Evolutionary conservation across 2,888 invertebrate genomes (phyloP).

Genomic region (Troilus luridus): DNA sequence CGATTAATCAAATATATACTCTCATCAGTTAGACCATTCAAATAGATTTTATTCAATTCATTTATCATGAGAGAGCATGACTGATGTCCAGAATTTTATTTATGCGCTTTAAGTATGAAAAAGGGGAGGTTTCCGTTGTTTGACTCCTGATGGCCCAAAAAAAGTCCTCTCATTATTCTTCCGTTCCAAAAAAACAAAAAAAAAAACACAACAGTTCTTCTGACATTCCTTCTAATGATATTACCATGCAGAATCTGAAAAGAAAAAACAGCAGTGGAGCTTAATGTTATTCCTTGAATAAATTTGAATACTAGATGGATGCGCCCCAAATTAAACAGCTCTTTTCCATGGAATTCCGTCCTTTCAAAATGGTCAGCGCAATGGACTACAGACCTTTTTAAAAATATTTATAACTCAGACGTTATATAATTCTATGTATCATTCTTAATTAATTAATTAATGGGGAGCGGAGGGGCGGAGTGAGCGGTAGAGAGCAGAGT

Average conservation of each 20-base stretch:
- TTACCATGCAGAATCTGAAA: conserved; percentile 9
- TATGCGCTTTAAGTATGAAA: background rate
- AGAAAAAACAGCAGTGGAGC: background rate
- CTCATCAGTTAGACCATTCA: too few relatives aligned
- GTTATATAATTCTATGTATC: background rate
- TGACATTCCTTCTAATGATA: background rate
- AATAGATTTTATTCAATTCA: background rate
- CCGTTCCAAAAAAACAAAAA: background rate
- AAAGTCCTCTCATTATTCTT: background rate
- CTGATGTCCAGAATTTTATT: background rate
- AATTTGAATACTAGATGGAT: conserved; percentile 9
- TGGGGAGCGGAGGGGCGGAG: too few relatives aligned
- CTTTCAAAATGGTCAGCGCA: background rate
- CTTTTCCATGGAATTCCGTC: background rate
- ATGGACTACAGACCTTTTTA: background rate
- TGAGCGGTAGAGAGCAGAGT: too few relatives aligned
- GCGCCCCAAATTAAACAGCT: background rate
- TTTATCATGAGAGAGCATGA: background rate
- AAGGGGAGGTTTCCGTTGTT: background rate
- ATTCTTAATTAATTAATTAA: too few relatives aligned
- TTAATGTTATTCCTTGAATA: conserved; percentile 15
- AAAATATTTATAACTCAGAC: background rate
- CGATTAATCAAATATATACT: too few relatives aligned
- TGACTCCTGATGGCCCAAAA: background rate
- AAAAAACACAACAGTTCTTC: background rate